Conservation (phyloP, 2,113 vertebrate species). For the Petaurus breviceps region DNA sequence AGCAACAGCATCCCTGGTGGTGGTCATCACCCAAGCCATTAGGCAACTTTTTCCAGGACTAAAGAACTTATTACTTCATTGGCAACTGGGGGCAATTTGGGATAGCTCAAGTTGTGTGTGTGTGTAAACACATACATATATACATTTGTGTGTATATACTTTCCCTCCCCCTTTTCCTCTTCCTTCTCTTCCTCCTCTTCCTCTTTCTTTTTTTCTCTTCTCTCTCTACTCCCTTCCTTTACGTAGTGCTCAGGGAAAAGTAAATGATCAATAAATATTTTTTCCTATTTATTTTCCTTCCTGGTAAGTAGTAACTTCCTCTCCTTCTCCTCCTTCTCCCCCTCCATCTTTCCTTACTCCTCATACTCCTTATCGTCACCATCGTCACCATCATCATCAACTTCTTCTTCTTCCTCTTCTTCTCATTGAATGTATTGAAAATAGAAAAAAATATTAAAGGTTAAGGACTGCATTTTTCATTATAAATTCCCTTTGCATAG, state of each 20-base stretch:
- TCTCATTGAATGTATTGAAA: constrained; percentile 75
- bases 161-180: background rate
- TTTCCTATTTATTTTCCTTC: background rate
- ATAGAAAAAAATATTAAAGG: constrained; percentile 80
- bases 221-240: background rate
- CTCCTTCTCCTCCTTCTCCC: background rate
- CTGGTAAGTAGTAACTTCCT: background rate
- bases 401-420: background rate
- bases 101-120: background rate
- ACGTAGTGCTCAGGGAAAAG: background rate
- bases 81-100: background rate
- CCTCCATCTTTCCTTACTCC: background rate
- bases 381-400: background rate
- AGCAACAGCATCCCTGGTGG: too few species aligned
- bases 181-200: background rate
- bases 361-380: too few species aligned
- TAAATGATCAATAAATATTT: background rate
- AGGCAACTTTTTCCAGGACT: background rate
- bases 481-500: constrained; percentile 78
- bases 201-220: background rate
- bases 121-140: too few species aligned
- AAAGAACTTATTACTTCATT: background rate
- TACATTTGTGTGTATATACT: background rate
- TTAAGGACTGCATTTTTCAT: constrained; percentile 82
- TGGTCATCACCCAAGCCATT: background rate